phyloP scores from a whole-genome alignment of 2,888 invertebrate genomes.

The Zaprionus bogoriensis region DNA sequence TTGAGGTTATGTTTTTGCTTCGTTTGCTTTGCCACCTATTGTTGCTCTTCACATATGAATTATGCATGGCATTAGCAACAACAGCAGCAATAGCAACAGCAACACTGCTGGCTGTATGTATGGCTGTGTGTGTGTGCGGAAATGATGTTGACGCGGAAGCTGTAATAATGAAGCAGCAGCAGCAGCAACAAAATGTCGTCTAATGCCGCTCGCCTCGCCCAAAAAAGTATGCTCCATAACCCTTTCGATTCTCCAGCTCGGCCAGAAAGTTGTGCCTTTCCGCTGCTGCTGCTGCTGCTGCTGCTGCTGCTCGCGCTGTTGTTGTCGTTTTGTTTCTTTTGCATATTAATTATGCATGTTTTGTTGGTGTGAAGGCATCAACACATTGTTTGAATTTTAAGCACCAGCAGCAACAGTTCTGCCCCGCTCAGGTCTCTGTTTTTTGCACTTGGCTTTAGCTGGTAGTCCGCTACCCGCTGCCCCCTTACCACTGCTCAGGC shows the following conservation, averaged over 20 bases:
- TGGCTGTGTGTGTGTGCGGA: slow-evolving; percentile 59
- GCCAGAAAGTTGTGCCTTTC: slow-evolving; percentile 62
- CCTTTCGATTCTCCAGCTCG: slow-evolving; percentile 73
- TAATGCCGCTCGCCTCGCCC: slow-evolving; percentile 29
- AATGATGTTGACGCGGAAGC: slow-evolving; percentile 80
- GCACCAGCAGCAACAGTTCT: slow-evolving; percentile 51
- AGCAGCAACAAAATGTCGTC: slow-evolving; percentile 69
- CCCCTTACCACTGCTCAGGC: slow-evolving; percentile 33
- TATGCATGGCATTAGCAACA: slow-evolving; percentile 70
- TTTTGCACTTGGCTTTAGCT: slow-evolving; percentile 20
- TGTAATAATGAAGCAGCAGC: slow-evolving; percentile 77
- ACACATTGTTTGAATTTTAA: slow-evolving; percentile 79
- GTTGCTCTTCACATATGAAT: slow-evolving; percentile 78
- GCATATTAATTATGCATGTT: slow-evolving; percentile 78
- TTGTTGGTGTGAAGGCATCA: slow-evolving; percentile 78
- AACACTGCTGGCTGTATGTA: slow-evolving; percentile 9
- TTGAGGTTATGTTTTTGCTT: slow-evolving; percentile 69
- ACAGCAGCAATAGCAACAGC: slow-evolving; percentile 40
- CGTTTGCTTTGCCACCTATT: slow-evolving; percentile 66
- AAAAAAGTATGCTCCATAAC: slow-evolving; percentile 59
- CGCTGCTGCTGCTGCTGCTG: slow-evolving; percentile 2
- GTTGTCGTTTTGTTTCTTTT: slow-evolving; percentile 57
- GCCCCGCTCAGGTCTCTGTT: not conserved
- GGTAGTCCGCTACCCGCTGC: slow-evolving; percentile 17
- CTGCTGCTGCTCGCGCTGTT: slow-evolving; percentile 43